These are phyloP conservation scores for Anoplophora glabripennis DNA, from an alignment of 1,140 invertebrate genomes.

Conservation along the genomic window DNA sequence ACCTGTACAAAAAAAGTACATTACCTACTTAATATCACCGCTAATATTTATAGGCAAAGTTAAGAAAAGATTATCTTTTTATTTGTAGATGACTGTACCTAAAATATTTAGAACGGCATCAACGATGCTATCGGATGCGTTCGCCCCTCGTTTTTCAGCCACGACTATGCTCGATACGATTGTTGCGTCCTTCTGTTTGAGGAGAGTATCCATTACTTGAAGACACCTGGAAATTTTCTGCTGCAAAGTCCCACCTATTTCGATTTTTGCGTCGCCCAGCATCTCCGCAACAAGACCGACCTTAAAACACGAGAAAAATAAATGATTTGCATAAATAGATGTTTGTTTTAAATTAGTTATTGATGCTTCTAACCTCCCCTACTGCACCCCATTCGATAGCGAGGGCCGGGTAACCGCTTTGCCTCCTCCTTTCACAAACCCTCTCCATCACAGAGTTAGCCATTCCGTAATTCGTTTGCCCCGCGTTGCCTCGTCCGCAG, in stretches of 20 bases:
- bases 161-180: slow-evolving; percentile 78
- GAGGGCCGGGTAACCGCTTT: slow-evolving; percentile 60
- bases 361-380: slow-evolving; percentile 56
- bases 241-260: slow-evolving; percentile 78
- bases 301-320: slow-evolving; percentile 36
- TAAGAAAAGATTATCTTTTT: not conserved
- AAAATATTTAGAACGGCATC: slow-evolving; percentile 65
- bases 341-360: not conserved
- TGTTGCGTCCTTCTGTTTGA: slow-evolving; percentile 58
- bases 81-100: slow-evolving; percentile 33
- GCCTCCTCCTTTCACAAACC: slow-evolving; percentile 61
- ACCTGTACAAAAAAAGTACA: slow-evolving; percentile 9
- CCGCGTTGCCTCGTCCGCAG: slow-evolving; percentile 84
- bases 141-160: slow-evolving; percentile 64
- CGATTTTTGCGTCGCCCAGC: slow-evolving; percentile 75
- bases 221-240: slow-evolving; percentile 81
- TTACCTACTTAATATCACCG: not conserved
- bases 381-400: slow-evolving; percentile 72
- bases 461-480: slow-evolving; percentile 85
- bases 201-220: slow-evolving; percentile 63
- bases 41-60: not conserved
- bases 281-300: slow-evolving; percentile 74
- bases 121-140: slow-evolving; percentile 58
- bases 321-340: not conserved
- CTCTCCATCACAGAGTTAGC: slow-evolving; percentile 73